phyloP scores from a whole-genome alignment of 2,888 invertebrate genomes.

The Campaea margaritaria region DNA sequence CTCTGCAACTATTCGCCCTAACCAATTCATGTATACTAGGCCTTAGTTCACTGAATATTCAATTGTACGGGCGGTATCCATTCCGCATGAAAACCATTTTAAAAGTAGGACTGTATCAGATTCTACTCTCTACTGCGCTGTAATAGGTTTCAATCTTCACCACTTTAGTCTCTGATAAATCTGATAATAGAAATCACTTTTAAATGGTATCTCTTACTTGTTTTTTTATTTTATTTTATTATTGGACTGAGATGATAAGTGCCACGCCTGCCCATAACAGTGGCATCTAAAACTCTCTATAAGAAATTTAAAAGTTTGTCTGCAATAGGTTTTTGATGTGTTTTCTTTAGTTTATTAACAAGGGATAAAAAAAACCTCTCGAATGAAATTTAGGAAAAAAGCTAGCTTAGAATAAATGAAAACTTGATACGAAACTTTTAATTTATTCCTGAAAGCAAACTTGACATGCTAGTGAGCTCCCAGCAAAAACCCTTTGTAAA shows the following conservation, averaged over 20 bases:
- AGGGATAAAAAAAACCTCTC: too few species aligned
- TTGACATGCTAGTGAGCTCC: neutral
- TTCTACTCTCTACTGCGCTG: neutral
- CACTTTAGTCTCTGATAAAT: neutral
- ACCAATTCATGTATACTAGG: slow-evolving; percentile 13
- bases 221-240: too few species aligned
- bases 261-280: too few species aligned
- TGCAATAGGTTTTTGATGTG: too few species aligned
- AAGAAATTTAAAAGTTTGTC: too few species aligned
- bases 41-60: slow-evolving; percentile 36
- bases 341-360: too few species aligned
- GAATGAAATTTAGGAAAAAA: too few species aligned
- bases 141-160: neutral
- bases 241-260: too few species aligned
- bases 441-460: neutral
- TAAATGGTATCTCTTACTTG: too few species aligned
- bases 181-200: too few species aligned
- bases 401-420: too few species aligned
- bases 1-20: neutral
- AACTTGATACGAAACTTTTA: neutral
- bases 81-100: slow-evolving; percentile 19
- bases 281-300: too few species aligned
- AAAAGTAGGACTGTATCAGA: slow-evolving; percentile 19
- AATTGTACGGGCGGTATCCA: slow-evolving; percentile 25
- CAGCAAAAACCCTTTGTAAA: slow-evolving; percentile 1